Conservation (phyloP, 2,888 invertebrate species). For the Melinaea marsaeus region DNA sequence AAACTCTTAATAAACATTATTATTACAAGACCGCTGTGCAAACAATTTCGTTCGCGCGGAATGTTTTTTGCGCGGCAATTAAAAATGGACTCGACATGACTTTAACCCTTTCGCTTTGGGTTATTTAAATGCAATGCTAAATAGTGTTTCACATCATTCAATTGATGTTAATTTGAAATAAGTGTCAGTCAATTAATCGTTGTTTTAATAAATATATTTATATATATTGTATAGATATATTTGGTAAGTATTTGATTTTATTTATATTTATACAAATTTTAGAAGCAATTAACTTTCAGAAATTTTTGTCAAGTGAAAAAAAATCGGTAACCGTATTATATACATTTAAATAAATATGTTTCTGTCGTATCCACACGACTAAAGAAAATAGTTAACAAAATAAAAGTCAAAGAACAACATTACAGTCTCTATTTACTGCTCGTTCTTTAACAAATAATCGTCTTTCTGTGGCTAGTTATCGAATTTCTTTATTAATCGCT, state of each 20-base stretch:
- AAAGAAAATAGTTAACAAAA: neutral
- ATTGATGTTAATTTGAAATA: neutral
- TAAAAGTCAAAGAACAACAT: neutral
- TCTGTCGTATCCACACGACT: neutral
- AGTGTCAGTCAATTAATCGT: neutral
- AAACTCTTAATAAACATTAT: no score
- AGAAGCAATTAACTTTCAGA: neutral
- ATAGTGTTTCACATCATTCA: neutral
- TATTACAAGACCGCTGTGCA: no score
- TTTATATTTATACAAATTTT: neutral
- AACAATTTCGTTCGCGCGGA: no score
- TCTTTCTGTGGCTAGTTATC: conserved; percentile 21
- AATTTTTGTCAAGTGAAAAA: neutral
- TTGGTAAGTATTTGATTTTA: neutral
- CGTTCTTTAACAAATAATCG: conserved; percentile 6
- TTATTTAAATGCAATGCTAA: no score
- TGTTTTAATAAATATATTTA: conserved; percentile 1
- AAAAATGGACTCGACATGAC: no score
- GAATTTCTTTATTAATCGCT: conserved; percentile 17
- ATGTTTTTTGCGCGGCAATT: neutral
- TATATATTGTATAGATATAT: neutral
- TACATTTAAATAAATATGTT: no score
- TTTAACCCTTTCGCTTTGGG: no score
- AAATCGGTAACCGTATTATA: neutral
- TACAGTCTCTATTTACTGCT: conserved; percentile 3